Evolutionary conservation across 2,113 vertebrate species (phyloP).

Genomic region (Seriola quinqueradiata): DNA sequence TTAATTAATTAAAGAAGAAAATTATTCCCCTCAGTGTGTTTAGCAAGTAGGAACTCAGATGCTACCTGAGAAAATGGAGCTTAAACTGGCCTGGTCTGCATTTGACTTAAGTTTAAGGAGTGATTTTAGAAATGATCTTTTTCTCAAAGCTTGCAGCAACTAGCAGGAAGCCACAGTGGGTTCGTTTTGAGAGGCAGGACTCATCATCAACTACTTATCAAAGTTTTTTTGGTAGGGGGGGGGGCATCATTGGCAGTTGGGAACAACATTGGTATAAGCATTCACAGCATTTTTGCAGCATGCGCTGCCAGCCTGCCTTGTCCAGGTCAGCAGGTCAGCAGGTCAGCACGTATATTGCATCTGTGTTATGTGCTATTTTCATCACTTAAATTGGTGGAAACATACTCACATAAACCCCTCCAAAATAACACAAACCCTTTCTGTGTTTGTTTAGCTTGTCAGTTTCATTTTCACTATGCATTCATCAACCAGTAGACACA

Average conservation of each 20-base stretch:
- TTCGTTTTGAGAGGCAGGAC: background rate
- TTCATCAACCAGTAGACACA: conserved; percentile 52
- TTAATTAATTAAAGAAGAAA: conserved; percentile 43
- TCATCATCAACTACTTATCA: conserved; percentile 2
- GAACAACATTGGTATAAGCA: background rate
- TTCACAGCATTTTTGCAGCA: background rate
- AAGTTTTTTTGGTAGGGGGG: background rate
- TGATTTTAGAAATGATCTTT: conserved; percentile 22
- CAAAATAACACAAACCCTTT: background rate
- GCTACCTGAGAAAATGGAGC: background rate
- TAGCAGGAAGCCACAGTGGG: background rate
- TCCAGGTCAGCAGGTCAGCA: background rate
- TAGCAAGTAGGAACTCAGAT: conserved; percentile 6
- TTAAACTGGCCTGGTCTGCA: background rate
- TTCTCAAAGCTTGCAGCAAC: conserved; percentile 2
- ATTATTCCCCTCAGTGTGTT: conserved; percentile 30
- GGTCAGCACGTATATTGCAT: background rate
- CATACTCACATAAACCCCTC: background rate
- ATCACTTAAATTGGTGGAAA: conserved; percentile 24
- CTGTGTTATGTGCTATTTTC: background rate
- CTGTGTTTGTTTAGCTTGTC: conserved; percentile 48
- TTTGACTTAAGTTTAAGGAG: conserved; percentile 17
- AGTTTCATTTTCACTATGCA: conserved; percentile 52
- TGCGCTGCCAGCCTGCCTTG: background rate
- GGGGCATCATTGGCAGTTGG: background rate